phyloP scores from a whole-genome alignment of 2,888 invertebrate species.

The Eledone cirrhosa region DNA sequence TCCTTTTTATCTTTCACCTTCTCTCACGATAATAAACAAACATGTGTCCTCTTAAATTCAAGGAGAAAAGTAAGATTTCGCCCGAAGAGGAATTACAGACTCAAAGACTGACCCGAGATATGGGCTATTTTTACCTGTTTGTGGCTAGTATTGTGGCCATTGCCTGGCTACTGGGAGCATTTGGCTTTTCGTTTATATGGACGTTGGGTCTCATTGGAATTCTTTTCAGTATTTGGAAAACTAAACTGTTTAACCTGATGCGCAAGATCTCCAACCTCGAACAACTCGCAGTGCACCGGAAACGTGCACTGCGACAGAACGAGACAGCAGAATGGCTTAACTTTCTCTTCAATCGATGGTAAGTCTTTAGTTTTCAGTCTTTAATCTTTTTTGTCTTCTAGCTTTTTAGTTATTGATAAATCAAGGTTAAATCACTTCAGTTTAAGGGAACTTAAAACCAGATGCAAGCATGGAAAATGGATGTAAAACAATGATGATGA shows the following conservation, averaged over 20 bases:
- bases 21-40: too few relatives aligned
- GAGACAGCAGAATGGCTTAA: slow-evolving; percentile 72
- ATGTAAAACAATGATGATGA: too few relatives aligned
- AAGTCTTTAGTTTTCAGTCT: slow-evolving; percentile 38
- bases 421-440: too few relatives aligned
- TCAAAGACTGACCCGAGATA: background rate
- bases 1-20: too few relatives aligned
- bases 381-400: background rate
- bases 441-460: too few relatives aligned
- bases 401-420: too few relatives aligned
- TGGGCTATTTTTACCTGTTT: slow-evolving; percentile 52
- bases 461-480: too few relatives aligned
- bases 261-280: slow-evolving; percentile 55
- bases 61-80: background rate
- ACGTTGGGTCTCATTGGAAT: slow-evolving; percentile 56
- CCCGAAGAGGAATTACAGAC: background rate
- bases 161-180: slow-evolving; percentile 58
- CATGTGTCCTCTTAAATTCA: too few relatives aligned
- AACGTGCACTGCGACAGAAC: slow-evolving; percentile 69
- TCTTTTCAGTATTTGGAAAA: slow-evolving; percentile 62
- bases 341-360: slow-evolving; percentile 70
- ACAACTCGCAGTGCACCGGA: slow-evolving; percentile 66
- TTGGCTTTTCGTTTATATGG: slow-evolving; percentile 61
- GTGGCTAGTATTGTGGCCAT: slow-evolving; percentile 52
- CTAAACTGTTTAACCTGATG: slow-evolving; percentile 55